phyloP scores from a whole-genome alignment of 53 echinoderm and acorn worm species.

The Glandiceps talaboti region DNA sequence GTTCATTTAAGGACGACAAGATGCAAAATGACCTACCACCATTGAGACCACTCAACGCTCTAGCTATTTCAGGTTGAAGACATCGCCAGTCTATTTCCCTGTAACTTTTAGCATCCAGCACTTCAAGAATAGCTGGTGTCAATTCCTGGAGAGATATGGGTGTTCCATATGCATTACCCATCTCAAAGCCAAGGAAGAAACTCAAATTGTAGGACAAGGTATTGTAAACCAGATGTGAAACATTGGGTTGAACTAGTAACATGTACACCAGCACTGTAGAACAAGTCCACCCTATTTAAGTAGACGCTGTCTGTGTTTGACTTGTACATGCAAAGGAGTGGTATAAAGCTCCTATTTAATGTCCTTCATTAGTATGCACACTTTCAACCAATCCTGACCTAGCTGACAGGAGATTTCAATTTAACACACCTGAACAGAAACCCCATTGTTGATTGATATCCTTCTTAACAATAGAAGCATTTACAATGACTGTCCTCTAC shows the following conservation, averaged over 20 bases:
- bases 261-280: neutral
- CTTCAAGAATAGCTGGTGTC: neutral
- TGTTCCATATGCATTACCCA: neutral
- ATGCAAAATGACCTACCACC: neutral
- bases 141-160: neutral
- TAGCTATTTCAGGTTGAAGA: neutral
- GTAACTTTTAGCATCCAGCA: neutral
- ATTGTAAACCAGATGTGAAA: no score
- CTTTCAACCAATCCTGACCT: neutral
- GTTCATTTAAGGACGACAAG: no score
- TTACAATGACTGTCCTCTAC: no score
- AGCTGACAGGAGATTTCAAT: no score
- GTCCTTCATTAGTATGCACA: neutral
- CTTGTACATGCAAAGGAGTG: neutral
- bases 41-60: neutral
- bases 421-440: no score
- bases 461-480: no score
- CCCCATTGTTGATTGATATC: no score
- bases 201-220: no score
- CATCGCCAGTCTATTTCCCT: neutral
- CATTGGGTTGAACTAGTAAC: no score
- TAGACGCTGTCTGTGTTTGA: neutral
- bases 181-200: no score
- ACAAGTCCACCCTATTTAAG: neutral
- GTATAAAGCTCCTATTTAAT: neutral